These are phyloP conservation scores for Lasioglossum albipes DNA, from an alignment of 1,140 invertebrate genomes.

Conservation along the genomic window DNA sequence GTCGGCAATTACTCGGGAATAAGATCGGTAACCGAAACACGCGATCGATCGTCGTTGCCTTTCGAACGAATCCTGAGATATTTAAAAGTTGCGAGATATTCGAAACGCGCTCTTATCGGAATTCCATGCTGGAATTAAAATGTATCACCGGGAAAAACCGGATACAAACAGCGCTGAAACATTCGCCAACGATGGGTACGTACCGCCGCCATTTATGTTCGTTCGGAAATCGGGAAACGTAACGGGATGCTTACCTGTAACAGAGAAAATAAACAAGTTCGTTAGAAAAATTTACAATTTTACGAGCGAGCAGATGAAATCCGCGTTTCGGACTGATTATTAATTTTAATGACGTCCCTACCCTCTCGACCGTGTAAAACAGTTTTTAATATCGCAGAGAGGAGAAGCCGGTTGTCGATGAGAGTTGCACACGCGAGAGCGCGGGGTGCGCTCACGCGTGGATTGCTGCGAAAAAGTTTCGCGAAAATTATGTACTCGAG, in stretches of 20 bases:
- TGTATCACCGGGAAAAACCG: constrained; percentile 17
- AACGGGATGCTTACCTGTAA: constrained; percentile 69
- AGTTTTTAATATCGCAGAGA: neutral
- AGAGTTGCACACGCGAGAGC: too few species aligned
- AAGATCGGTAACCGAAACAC: too few species aligned
- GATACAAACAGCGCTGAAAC: constrained; percentile 21
- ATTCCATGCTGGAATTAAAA: constrained; percentile 49
- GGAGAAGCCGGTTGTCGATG: neutral
- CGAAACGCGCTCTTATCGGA: constrained; percentile 31
- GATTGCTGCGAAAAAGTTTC: neutral
- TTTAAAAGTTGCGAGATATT: constrained; percentile 24
- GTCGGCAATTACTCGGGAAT: too few species aligned
- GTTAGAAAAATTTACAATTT: neutral
- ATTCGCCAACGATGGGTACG: constrained; percentile 3
- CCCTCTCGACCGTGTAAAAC: neutral
- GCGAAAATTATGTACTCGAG: constrained; percentile 14
- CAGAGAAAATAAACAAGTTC: constrained; percentile 54
- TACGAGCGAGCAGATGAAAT: neutral
- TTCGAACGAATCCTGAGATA: neutral
- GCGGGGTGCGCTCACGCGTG: too few species aligned
- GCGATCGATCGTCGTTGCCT: neutral
- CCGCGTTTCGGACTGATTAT: neutral
- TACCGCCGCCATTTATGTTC: neutral
- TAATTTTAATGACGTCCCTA: too few species aligned
- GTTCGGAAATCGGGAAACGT: neutral